Base-by-base conservation (phyloP, 1,140 invertebrate genomes). In the Saccostrea glomerata region DNA sequence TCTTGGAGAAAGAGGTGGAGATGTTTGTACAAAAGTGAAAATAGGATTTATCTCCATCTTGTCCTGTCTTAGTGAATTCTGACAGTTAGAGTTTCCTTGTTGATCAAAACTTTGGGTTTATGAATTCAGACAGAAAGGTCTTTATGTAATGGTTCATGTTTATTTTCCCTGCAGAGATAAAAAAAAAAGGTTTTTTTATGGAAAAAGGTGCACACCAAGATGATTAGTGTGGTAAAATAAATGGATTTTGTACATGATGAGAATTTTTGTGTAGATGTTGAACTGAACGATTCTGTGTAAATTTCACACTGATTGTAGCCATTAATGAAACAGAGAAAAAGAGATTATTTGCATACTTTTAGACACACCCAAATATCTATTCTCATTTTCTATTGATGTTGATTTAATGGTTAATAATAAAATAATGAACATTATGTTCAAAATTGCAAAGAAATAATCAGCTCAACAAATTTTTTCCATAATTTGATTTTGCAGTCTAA, bases 161-260 rank as follows among this genome's bases (percentile, higher is more conserved):
- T 77, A 25, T 77, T 77, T 77, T 77, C 30, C 25, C 30, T 15
- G 30, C 20, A 66, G 17, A n/a, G 60, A 7, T 66, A 20, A 47
- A 47, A 15, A 17, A 30, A 36, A 13, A 13, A 13, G 23, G 12
- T 30, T 36, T 36, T 77, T 77, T 3, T 30, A 36, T 77, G 70
- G 13, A 17, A 77, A 77, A 30, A 77, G 13, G 70, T 77, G 70
- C 70, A 77, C 7, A 77, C 12, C 30, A 77, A 77, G 25, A 77
- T 77, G 70, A 77, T 77, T 77, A 77, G 25, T 77, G 70, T 77
- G 70, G 70, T 77, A 77, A n/a, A 77, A 36, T 77, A 30, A 77
- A 77, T 77, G 25, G 23, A 77, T 15, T 77, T 77, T 77, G 11
- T 12, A 77, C 70, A 77, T 77, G 25, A 25, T 77, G 70, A 11